Conservation (phyloP, 2,797 vertebrate genomes). For the Betta splendens region DNA sequence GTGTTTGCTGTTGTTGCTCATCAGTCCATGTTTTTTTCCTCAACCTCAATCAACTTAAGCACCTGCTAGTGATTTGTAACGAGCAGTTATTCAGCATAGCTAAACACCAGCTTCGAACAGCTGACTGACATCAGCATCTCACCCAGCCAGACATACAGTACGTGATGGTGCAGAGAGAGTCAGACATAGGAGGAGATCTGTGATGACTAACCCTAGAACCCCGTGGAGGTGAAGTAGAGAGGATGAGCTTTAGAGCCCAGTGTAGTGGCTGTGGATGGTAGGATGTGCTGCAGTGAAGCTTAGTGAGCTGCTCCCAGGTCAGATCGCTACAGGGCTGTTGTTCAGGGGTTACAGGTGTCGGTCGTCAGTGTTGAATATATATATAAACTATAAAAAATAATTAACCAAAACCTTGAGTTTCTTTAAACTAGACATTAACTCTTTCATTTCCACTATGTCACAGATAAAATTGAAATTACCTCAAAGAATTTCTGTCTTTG, state of each 20-base stretch:
- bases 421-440: too few species aligned
- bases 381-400: too few species aligned
- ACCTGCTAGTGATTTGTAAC: constrained; percentile 28
- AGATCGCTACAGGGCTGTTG: constrained; percentile 19
- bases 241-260: constrained; percentile 63
- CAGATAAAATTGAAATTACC: too few species aligned
- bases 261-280: constrained; percentile 70
- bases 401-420: too few species aligned
- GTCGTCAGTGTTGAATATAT: constrained; percentile 1
- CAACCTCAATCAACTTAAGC: background rate
- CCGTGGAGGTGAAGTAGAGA: constrained; percentile 67
- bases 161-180: constrained; percentile 5
- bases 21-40: background rate
- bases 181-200: background rate
- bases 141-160: constrained; percentile 28
- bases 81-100: constrained; percentile 13
- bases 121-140: constrained; percentile 13
- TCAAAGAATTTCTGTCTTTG: too few species aligned
- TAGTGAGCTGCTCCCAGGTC: constrained; percentile 26
- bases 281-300: constrained; percentile 50
- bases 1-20: constrained; percentile 10
- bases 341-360: constrained; percentile 18
- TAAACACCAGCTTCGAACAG: constrained; percentile 21
- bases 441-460: too few species aligned
- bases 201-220: too few species aligned